Evolutionary conservation across 2,113 vertebrate genomes (phyloP).

Genomic region (Leiothrix lutea): DNA sequence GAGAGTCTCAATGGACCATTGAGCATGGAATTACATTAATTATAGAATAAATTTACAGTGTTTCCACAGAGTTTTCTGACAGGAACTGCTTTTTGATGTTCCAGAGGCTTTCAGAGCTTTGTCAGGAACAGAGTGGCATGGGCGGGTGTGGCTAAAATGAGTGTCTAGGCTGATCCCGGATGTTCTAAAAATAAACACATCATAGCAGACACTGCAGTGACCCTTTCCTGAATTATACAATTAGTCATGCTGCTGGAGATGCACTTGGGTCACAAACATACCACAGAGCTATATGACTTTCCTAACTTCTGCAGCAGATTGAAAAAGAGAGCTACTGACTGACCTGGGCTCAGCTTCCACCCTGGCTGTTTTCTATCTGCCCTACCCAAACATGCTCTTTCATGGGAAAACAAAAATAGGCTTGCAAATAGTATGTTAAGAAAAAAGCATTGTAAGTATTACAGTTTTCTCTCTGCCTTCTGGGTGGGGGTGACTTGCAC

Average conservation of each 20-base stretch:
- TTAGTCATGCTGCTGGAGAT: not conserved
- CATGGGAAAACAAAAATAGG: slow-evolving; percentile 9
- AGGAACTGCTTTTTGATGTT: not conserved
- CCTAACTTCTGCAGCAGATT: not conserved
- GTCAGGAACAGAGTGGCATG: not conserved
- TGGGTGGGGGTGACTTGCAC: not conserved
- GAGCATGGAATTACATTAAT: not conserved
- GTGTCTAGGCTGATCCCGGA: not conserved
- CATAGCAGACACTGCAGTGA: not conserved
- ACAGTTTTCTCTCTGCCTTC: not conserved
- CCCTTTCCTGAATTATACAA: slow-evolving; percentile 15
- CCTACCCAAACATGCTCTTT: not conserved
- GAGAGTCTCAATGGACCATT: not conserved
- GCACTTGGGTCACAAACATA: not conserved
- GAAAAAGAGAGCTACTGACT: not conserved
- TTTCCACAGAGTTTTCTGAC: not conserved
- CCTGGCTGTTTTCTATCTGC: not conserved
- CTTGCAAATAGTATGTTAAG: not conserved
- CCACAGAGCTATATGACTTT: not conserved
- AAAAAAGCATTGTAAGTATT: not conserved
- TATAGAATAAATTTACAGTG: not conserved
- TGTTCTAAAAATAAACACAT: slow-evolving; percentile 28
- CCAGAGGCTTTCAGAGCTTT: slow-evolving; percentile 4
- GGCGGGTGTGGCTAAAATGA: not conserved
- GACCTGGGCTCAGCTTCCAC: not conserved